Conservation (phyloP, 2,888 invertebrate species). For the Dorcus parallelipipedus region DNA sequence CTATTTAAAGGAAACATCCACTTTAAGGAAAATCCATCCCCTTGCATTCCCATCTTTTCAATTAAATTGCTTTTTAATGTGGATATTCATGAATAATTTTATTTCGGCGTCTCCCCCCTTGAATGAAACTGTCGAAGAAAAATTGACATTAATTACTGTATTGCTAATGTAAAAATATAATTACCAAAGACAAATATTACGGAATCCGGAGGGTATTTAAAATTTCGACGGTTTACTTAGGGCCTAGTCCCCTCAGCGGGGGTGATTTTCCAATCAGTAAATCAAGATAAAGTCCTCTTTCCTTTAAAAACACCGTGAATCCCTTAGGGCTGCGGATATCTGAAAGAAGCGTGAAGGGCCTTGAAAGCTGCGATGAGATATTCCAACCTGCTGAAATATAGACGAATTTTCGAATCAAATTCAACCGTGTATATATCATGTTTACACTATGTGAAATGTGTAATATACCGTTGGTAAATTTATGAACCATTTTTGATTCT, state of each 20-base stretch:
- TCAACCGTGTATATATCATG: slow-evolving; percentile 34
- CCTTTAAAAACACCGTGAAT: slow-evolving; percentile 38
- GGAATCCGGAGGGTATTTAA: slow-evolving; percentile 16
- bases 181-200: slow-evolving; percentile 13
- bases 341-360: slow-evolving; percentile 27
- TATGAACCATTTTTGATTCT: slow-evolving; percentile 30
- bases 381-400: slow-evolving; percentile 32
- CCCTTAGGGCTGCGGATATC: slow-evolving; percentile 30
- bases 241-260: slow-evolving; percentile 25
- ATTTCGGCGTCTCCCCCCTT: neutral
- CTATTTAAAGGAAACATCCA: no score
- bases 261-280: slow-evolving; percentile 40
- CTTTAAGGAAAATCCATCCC: neutral
- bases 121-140: neutral
- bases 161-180: slow-evolving; percentile 5
- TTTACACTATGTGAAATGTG: slow-evolving; percentile 34
- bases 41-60: no score
- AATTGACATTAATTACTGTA: slow-evolving; percentile 4
- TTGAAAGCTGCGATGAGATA: slow-evolving; percentile 28
- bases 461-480: slow-evolving; percentile 31
- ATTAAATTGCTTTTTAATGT: no score
- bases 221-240: slow-evolving; percentile 25
- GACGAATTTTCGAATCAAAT: slow-evolving; percentile 34
- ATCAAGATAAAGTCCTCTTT: slow-evolving; percentile 40
- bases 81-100: neutral